A percentile compares a stretch with the other conserved stretches of the same genome.
These are phyloP conservation scores for Lasioglossum marginatum DNA, from an alignment of 2,888 invertebrate species.

Conservation along the genomic window DNA sequence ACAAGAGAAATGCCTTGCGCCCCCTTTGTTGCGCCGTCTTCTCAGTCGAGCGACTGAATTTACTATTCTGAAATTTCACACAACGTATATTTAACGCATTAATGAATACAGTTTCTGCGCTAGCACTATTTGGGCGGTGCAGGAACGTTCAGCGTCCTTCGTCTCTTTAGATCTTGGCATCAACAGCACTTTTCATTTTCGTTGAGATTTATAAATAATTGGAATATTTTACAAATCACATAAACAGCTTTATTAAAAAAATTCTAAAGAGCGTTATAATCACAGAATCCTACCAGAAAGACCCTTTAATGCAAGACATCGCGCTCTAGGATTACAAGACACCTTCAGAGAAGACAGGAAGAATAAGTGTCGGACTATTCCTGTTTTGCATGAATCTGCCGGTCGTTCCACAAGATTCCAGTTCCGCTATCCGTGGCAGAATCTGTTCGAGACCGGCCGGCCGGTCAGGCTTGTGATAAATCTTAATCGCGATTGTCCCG, in stretches of 20 bases:
- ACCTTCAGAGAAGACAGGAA: background rate
- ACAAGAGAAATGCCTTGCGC: background rate
- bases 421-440: slow-evolving; percentile 2
- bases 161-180: background rate
- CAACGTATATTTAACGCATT: background rate
- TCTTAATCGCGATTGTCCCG: slow-evolving; percentile 17
- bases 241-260: background rate
- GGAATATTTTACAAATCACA: no score
- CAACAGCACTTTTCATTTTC: background rate
- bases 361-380: background rate
- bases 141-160: background rate
- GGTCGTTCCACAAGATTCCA: slow-evolving; percentile 10
- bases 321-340: background rate
- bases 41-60: background rate
- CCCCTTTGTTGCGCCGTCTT: background rate
- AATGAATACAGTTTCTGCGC: slow-evolving; percentile 32
- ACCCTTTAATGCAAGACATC: background rate
- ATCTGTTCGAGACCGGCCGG: background rate
- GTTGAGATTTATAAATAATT: no score
- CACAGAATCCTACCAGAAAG: background rate
- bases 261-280: background rate
- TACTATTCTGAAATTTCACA: slow-evolving; percentile 30
- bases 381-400: slow-evolving; percentile 17
- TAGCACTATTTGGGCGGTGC: background rate
- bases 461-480: slow-evolving; percentile 21